phyloP scores from a whole-genome alignment of 2,888 invertebrate genomes.

The Archips xylosteana region DNA sequence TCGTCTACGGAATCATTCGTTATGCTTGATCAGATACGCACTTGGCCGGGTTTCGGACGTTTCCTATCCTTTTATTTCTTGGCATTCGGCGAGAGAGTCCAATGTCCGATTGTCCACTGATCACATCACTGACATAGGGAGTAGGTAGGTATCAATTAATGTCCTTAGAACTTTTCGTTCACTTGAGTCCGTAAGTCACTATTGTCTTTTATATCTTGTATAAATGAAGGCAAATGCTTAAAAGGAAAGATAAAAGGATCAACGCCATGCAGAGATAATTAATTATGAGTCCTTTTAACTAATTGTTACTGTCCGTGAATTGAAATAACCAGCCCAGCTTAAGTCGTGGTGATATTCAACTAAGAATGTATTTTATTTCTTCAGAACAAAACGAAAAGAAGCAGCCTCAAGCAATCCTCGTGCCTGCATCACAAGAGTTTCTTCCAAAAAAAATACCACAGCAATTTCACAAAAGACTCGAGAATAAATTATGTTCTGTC shows the following conservation, averaged over 20 bases:
- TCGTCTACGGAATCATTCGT: no score
- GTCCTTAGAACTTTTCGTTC: no score
- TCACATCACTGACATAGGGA: no score
- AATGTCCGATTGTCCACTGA: no score
- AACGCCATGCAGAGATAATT: not conserved
- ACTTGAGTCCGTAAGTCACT: no score
- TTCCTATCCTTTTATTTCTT: no score
- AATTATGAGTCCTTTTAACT: not conserved
- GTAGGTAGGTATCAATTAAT: no score
- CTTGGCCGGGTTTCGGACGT: no score
- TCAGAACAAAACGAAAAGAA: slow-evolving; percentile 7
- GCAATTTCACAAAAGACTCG: slow-evolving; percentile 57
- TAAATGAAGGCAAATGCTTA: not conserved
- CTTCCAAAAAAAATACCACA: slow-evolving; percentile 11
- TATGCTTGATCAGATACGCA: no score
- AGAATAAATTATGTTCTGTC: slow-evolving; percentile 67
- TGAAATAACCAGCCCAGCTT: not conserved
- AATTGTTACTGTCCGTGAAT: not conserved
- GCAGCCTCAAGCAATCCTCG: not conserved
- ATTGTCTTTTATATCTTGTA: no score
- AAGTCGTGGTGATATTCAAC: not conserved
- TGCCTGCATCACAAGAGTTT: not conserved
- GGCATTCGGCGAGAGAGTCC: no score
- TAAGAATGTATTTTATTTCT: not conserved
- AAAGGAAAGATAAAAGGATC: not conserved